Evolutionary conservation across 92 coral and sea anemone species (phyloP).

Genomic region (Zoanthus solanderi): DNA sequence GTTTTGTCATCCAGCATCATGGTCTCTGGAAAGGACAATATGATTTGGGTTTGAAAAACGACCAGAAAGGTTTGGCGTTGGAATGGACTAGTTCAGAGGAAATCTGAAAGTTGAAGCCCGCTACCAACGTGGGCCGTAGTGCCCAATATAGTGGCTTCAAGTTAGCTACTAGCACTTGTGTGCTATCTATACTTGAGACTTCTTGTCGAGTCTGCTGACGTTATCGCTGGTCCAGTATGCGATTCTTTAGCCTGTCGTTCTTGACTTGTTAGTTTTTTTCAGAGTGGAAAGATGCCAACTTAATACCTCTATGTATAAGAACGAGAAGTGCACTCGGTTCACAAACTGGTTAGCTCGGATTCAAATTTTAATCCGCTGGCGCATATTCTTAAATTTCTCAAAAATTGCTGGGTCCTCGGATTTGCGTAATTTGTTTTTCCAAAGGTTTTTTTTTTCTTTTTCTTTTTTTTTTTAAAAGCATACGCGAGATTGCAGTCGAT

Average conservation of each 20-base stretch:
- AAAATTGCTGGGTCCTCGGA: slow-evolving; percentile 51
- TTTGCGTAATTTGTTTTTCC: slow-evolving; percentile 36
- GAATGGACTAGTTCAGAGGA: slow-evolving; percentile 26
- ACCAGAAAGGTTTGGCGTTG: slow-evolving; percentile 50
- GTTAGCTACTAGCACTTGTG: no score
- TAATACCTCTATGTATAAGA: no score
- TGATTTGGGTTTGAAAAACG: slow-evolving; percentile 16
- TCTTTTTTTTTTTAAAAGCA: not conserved
- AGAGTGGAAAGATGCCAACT: no score
- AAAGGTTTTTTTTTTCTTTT: not conserved
- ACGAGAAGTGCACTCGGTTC: no score
- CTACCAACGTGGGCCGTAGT: not conserved
- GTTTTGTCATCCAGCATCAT: slow-evolving; percentile 34
- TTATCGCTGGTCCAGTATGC: no score
- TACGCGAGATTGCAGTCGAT: slow-evolving; percentile 50
- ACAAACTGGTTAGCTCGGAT: slow-evolving; percentile 22
- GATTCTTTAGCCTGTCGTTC: no score
- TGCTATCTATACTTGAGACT: no score
- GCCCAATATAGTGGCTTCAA: no score
- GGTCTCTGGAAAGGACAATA: slow-evolving; percentile 16
- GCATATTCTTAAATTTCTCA: slow-evolving; percentile 55
- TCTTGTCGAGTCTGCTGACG: no score
- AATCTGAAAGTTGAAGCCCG: slow-evolving; percentile 23
- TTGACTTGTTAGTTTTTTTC: no score
- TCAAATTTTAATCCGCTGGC: slow-evolving; percentile 57